Conservation (phyloP, 2,113 vertebrate genomes). For the Oxygymnocypris stewartii region DNA sequence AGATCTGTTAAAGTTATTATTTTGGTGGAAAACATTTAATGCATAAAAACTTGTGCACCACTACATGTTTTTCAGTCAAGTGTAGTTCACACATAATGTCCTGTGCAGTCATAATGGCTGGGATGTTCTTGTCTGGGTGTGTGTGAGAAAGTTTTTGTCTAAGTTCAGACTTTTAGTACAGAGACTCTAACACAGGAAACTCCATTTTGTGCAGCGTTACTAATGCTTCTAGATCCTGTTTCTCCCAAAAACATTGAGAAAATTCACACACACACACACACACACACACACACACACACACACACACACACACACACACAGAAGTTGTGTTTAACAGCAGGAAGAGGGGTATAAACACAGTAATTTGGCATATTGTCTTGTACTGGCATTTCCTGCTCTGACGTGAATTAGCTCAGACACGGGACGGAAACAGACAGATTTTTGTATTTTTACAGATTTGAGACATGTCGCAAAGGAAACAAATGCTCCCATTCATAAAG, state of each 20-base stretch:
- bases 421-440: constrained; percentile 62
- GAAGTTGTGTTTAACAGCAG: constrained; percentile 48
- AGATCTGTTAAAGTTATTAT: neutral
- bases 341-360: constrained; percentile 69
- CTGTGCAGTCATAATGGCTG: neutral
- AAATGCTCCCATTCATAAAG: constrained; percentile 37
- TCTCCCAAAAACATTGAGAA: neutral
- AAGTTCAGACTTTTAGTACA: neutral
- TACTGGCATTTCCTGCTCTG: constrained; percentile 64
- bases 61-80: neutral
- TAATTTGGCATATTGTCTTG: constrained; percentile 62
- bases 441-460: constrained; percentile 49
- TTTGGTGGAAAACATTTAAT: neutral
- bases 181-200: neutral
- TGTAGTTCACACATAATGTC: neutral
- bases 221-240: constrained; percentile 5
- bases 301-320: constrained; percentile 37
- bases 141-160: neutral
- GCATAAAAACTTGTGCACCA: neutral
- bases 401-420: constrained; percentile 49
- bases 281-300: too few relatives aligned
- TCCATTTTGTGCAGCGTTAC: neutral
- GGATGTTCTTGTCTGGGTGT: neutral
- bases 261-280: constrained; percentile 52
- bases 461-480: constrained; percentile 37